Evolutionary conservation across 2,888 invertebrate species (phyloP), one percentile per base, ranked within the genome.

Genomic region (Ecdyonurus torrentis): DNA sequence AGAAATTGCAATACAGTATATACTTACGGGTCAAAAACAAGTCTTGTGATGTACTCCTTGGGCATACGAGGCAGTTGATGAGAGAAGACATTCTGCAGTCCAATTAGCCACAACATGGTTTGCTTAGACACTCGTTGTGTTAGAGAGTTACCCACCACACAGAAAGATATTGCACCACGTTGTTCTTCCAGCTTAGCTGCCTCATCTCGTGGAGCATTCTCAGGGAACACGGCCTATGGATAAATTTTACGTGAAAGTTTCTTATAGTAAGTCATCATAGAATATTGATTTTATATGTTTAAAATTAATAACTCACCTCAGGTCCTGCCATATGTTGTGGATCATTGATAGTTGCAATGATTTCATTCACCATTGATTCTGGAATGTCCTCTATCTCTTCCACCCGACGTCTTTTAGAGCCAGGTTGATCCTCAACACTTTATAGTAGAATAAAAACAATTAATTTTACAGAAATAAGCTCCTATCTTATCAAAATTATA

Each of bases 41-140:
- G 77, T 69, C 97, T 87, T 1, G 93, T 93, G 68, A 98, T 96
- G 73, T 98, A 98, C 74, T 96, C 95, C 67, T 92, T 90, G 0
- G 97, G 97, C 97, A 99, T 99, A 72, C 91, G 84, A 0, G 98
- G 96, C 65, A 99, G 76, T 72, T 98, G 98, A 71, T 92, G 90
- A 0, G 94, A 91, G 74, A 98, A 96, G 0, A 98, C 91, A 73
- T 93, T 93, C 74, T 95, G 94, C 7, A 97, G 79, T 23, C 92
- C 91, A 65, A 94, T 87, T 2, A 94, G 79, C 94, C 95, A 96
- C 7, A 95, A 79, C 84, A 95, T 91, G 1, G 91, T 91, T 74
- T 94, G 91, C 70, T 91, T 90, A 61, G 87, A 84, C 2, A 94
- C 92, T 0, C 87, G 83, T 64, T 87, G 85, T 0, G 90, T 91